Conservation (phyloP, 2,888 invertebrate species). For the Netelia virgata region DNA sequence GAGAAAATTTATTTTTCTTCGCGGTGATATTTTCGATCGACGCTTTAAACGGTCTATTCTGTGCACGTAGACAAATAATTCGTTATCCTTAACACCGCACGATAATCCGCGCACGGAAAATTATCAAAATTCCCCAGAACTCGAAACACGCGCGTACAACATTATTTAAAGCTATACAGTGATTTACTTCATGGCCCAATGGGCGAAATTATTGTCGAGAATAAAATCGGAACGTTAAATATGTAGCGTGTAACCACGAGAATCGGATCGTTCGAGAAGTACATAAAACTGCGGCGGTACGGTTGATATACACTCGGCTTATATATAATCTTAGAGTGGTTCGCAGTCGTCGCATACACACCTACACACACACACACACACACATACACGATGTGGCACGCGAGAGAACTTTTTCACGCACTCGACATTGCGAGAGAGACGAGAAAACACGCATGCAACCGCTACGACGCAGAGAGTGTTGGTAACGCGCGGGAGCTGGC, state of each 20-base stretch:
- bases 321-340: slow-evolving; percentile 34
- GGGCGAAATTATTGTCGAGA: slow-evolving; percentile 3
- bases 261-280: slow-evolving; percentile 27
- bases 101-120: too few relatives aligned
- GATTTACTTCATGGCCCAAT: slow-evolving; percentile 37
- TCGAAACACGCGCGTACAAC: not conserved
- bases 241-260: not conserved
- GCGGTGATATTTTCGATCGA: too few relatives aligned
- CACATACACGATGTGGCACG: slow-evolving; percentile 56
- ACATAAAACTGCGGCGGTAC: slow-evolving; percentile 39
- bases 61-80: too few relatives aligned
- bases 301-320: not conserved
- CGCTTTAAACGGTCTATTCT: too few relatives aligned
- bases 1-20: too few relatives aligned
- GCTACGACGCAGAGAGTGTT: slow-evolving; percentile 60
- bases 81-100: too few relatives aligned
- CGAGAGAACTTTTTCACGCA: slow-evolving; percentile 62
- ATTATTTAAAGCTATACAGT: not conserved
- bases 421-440: slow-evolving; percentile 59
- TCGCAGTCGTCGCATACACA: slow-evolving; percentile 51
- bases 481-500: slow-evolving; percentile 58
- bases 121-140: too few relatives aligned
- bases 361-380: slow-evolving; percentile 46
- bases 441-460: slow-evolving; percentile 66
- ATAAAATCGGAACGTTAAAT: slow-evolving; percentile 29